Percentiles rank a stretch among this genome's conserved stretches.
Conservation (phyloP, 2,888 invertebrate species). For the Nomada ferruginata region DNA sequence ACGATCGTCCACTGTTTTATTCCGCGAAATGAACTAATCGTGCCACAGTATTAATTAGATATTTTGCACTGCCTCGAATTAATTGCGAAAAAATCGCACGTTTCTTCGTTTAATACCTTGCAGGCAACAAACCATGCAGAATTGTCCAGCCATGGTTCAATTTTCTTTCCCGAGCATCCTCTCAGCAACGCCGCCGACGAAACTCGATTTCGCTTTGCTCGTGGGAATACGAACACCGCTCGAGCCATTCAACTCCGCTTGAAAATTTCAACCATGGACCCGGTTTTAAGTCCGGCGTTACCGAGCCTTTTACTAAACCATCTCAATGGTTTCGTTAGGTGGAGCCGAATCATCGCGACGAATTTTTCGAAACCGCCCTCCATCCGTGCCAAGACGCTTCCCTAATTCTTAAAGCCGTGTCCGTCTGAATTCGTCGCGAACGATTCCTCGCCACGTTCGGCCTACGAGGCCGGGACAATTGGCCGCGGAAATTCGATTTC, state of each 20-base stretch:
- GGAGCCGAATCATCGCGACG: neutral
- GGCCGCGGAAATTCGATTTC: constrained; percentile 51
- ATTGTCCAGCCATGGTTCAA: neutral
- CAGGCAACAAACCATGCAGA: neutral
- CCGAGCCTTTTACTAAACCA: neutral
- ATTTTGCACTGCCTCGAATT: too few relatives aligned
- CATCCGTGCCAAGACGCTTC: too few relatives aligned
- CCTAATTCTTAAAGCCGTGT: too few relatives aligned
- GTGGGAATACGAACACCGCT: neutral
- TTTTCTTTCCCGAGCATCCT: neutral
- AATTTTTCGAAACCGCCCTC: neutral
- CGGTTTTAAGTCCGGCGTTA: neutral
- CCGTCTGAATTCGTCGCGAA: constrained; percentile 1
- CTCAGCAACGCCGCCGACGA: neutral
- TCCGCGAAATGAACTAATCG: neutral
- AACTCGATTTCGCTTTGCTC: neutral
- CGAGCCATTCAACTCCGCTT: neutral
- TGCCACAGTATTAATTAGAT: neutral
- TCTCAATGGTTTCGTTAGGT: neutral
- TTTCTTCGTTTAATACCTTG: neutral
- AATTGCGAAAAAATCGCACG: neutral
- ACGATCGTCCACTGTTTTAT: neutral
- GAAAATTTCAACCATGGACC: constrained; percentile 7
- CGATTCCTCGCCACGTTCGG: neutral
- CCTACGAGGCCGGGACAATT: constrained; percentile 21